Evolutionary conservation across 1,140 invertebrate genomes (phyloP).

Genomic region (Drosophila athabasca): DNA sequence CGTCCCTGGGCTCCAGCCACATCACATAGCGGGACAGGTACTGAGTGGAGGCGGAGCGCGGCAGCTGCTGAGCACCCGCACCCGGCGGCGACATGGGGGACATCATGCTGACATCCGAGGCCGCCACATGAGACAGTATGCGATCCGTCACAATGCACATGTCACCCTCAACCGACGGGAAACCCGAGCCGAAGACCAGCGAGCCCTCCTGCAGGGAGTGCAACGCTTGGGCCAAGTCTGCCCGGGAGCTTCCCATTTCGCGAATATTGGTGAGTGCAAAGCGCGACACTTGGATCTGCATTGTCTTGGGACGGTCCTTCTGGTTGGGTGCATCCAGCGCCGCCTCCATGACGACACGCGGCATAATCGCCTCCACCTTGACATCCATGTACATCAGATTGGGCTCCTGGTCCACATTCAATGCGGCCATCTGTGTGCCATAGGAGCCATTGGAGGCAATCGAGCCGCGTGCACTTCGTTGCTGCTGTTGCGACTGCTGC

Average conservation of each 20-base stretch:
- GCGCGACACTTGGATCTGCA: slow-evolving; percentile 92
- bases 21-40: slow-evolving; percentile 87
- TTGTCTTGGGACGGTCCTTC: slow-evolving; percentile 89
- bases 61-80: slow-evolving; percentile 38
- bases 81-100: slow-evolving; percentile 46
- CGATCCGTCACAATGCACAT: slow-evolving; percentile 89
- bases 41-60: slow-evolving; percentile 71
- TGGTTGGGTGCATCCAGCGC: slow-evolving; percentile 76
- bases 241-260: slow-evolving; percentile 88
- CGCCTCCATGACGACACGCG: slow-evolving; percentile 85
- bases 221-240: slow-evolving; percentile 89
- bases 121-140: slow-evolving; percentile 88
- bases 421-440: slow-evolving; percentile 72
- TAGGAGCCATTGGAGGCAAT: slow-evolving; percentile 76
- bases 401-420: slow-evolving; percentile 77
- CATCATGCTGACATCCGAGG: slow-evolving; percentile 70
- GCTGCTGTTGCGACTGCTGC: slow-evolving; percentile 14
- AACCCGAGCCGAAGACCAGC: slow-evolving; percentile 89
- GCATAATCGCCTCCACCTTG: slow-evolving; percentile 95
- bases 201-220: slow-evolving; percentile 89
- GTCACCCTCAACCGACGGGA: slow-evolving; percentile 88
- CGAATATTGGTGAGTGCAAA: slow-evolving; percentile 91
- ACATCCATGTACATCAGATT: slow-evolving; percentile 92
- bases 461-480: slow-evolving; percentile 60
- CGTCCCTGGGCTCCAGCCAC: slow-evolving; percentile 92